These are phyloP conservation scores for Ceratitis capitata DNA, from an alignment of 1,140 invertebrate genomes.

Conservation along the genomic window DNA sequence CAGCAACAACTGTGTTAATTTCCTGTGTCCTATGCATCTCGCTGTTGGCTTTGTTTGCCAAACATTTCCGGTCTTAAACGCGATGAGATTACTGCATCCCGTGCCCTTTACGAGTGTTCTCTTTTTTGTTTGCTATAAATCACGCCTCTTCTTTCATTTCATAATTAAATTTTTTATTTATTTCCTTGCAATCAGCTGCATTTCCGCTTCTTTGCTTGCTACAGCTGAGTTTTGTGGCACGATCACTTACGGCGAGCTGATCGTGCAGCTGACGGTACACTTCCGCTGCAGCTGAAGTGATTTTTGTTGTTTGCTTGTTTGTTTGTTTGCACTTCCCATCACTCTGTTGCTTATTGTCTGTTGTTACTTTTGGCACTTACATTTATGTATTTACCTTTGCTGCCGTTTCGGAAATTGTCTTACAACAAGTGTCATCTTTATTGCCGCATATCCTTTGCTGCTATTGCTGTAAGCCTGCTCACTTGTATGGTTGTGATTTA, in stretches of 20 bases:
- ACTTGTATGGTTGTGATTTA: background rate
- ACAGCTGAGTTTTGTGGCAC: background rate
- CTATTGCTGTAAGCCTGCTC: conserved; percentile 36
- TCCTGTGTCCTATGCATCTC: background rate
- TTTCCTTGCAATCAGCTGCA: background rate
- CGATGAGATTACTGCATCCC: too few species aligned
- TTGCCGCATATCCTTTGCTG: background rate
- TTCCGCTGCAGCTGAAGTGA: background rate
- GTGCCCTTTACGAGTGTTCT: too few species aligned
- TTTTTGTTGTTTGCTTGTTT: background rate
- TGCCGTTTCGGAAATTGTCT: background rate
- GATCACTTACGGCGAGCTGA: background rate
- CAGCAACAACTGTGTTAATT: background rate
- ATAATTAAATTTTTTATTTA: too few species aligned
- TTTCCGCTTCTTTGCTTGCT: background rate
- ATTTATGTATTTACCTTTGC: background rate
- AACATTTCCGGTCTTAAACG: background rate
- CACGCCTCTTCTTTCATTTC: too few species aligned
- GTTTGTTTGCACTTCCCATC: background rate
- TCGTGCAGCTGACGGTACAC: background rate
- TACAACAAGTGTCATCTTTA: background rate
- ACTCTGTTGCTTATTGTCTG: too few species aligned
- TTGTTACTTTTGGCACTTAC: background rate
- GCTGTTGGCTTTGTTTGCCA: background rate
- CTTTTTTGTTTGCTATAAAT: too few species aligned